Conservation (phyloP, 2,888 invertebrate genomes). For the Cheilosia grossa region DNA sequence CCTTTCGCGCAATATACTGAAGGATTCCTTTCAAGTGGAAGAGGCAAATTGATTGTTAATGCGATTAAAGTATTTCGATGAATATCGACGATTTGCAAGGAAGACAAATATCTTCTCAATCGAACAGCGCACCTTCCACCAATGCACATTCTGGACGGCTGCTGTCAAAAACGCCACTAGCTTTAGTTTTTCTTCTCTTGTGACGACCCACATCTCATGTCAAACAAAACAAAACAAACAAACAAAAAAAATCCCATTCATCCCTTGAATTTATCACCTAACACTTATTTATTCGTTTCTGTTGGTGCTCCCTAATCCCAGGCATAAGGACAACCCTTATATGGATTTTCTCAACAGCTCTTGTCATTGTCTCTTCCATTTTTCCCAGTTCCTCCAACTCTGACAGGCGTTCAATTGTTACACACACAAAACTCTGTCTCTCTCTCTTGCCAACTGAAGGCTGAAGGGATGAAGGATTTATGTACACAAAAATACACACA, state of each 20-base stretch:
- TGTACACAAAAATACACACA: conserved; percentile 39
- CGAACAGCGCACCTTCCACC: too few relatives aligned
- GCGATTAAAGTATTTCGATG: conserved; percentile 57
- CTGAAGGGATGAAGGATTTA: conserved; percentile 71
- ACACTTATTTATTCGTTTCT: conserved; percentile 12
- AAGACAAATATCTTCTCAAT: too few relatives aligned
- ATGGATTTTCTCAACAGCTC: conserved; percentile 12
- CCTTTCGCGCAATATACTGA: conserved; percentile 9
- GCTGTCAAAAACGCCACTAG: neutral
- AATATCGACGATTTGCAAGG: conserved; percentile 17
- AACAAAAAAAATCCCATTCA: conserved; percentile 2
- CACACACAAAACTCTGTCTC: conserved; percentile 6
- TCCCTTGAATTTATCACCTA: conserved; percentile 62
- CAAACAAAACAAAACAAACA: neutral
- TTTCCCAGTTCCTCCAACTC: conserved; percentile 19
- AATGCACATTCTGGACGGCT: neutral
- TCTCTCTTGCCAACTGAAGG: conserved; percentile 6
- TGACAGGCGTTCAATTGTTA: conserved; percentile 66
- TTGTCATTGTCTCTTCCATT: conserved; percentile 48
- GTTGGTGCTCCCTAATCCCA: neutral
- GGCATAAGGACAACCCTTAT: conserved; percentile 20
- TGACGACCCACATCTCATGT: neutral
- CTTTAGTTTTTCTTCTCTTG: neutral
- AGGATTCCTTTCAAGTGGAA: conserved; percentile 58
- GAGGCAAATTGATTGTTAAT: conserved; percentile 60